Evolutionary conservation across 2,888 invertebrate genomes (phyloP).

Genomic region (Trissolcus japonicus): DNA sequence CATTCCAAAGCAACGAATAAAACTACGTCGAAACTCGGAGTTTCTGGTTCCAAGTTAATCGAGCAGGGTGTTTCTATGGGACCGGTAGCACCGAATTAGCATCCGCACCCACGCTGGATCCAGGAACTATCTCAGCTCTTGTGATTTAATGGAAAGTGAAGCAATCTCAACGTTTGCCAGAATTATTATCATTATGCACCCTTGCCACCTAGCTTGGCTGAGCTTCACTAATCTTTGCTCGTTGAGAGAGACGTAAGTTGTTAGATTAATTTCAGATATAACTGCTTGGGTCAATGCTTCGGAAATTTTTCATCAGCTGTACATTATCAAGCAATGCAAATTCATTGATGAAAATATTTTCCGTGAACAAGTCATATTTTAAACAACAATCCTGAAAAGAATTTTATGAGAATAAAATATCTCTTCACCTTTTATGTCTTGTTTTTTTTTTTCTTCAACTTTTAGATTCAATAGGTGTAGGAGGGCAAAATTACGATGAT

Average conservation of each 20-base stretch:
- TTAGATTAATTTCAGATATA: slow-evolving; percentile 70
- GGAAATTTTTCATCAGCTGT: too few species aligned
- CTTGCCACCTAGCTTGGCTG: slow-evolving; percentile 50
- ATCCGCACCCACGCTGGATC: slow-evolving; percentile 48
- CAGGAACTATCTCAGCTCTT: slow-evolving; percentile 57
- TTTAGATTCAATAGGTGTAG: too few species aligned
- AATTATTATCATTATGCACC: slow-evolving; percentile 65
- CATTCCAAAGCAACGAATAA: slow-evolving; percentile 43
- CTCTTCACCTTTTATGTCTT: too few species aligned
- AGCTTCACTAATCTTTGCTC: slow-evolving; percentile 59
- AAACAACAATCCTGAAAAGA: too few species aligned
- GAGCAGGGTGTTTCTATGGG: slow-evolving; percentile 63
- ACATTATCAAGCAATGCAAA: too few species aligned
- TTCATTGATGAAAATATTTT: too few species aligned
- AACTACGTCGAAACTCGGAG: slow-evolving; percentile 42
- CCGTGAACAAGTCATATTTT: too few species aligned
- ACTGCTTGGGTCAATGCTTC: slow-evolving; percentile 63
- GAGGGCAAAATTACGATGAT: too few species aligned
- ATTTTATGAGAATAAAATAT: too few species aligned
- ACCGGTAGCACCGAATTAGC: slow-evolving; percentile 59
- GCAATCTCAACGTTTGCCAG: slow-evolving; percentile 66
- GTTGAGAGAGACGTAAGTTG: slow-evolving; percentile 59
- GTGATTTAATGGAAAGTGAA: slow-evolving; percentile 68
- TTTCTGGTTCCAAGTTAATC: slow-evolving; percentile 63
- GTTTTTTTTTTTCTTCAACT: too few species aligned